Evolutionary conservation across 2,113 vertebrate species (phyloP), one percentile per base, ranked within the genome.

Genomic region (Pitta sordida): DNA sequence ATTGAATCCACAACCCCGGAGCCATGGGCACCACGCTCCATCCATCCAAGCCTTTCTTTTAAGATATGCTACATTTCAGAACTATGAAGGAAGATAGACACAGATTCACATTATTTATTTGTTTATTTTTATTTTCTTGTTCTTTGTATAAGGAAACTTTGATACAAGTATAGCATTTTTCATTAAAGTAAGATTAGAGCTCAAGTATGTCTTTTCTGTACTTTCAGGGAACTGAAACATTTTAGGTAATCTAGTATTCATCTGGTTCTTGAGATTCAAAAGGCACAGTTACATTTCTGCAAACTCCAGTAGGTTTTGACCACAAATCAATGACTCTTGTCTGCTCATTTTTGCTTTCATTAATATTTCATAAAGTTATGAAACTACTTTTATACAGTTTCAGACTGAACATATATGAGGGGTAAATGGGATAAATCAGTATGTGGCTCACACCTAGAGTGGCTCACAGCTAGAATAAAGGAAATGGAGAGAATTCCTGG

Each of bases 301-400:
- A 85, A 60, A 79, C n/a, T 85, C 65, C 36, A 75, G 30, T 44
- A 80, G 24, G 21, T 76, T 93, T 90, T 85, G 49, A 59, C 39
- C 75, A 13, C 41, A 87, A 91, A 75, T 95, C 65, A 79, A 20
- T 55, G 30, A 21, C 34, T 74, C 4, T 78, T 79, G 15, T 83
- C 75, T 88, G 49, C 53, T 41, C 5, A 24, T 79, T 90, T n/a
- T 91, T 48, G 11, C 8, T 85, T 79, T 67, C 48, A 75, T 85
- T 76, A 93, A 85, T 85, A 83, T 88, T 94, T 93, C 43, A 85
- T 62, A 46, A 86, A 74, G 46, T 74, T 77, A 65, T 62, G 15
- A 86, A 83, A 83, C 84, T 68, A 36, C 15, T 79, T 77, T 48
- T 68, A 37, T 39, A 15, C 3, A 2, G 10, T 79, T 93, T 63